Conservation (phyloP, 2,797 vertebrate species). For the Mormyrops boulengeri region DNA sequence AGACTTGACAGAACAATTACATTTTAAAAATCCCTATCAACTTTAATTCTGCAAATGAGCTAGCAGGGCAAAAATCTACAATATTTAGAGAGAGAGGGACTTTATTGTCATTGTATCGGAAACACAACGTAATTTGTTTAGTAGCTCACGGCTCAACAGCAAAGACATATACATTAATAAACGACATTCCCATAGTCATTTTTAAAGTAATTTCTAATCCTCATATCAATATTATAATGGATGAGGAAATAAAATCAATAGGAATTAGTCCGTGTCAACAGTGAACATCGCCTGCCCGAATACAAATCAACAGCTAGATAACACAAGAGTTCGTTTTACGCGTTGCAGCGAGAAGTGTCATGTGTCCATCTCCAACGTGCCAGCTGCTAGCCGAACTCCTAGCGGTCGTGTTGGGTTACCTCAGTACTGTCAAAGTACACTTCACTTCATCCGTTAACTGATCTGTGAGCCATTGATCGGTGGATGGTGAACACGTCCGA, state of each 20-base stretch:
- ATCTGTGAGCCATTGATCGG: background rate
- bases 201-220: background rate
- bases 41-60: background rate
- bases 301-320: slow-evolving; percentile 1
- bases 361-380: background rate
- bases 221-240: background rate
- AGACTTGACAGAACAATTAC: background rate
- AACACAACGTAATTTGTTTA: no score
- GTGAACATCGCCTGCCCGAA: background rate
- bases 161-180: no score
- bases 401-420: background rate
- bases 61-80: background rate
- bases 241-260: background rate
- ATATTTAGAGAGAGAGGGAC: background rate
- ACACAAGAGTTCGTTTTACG: slow-evolving; percentile 10
- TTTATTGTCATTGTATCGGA: no score
- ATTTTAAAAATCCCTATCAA: background rate
- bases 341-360: background rate
- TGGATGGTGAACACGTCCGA: slow-evolving; percentile 1
- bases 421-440: slow-evolving; percentile 5
- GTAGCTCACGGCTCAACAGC: no score
- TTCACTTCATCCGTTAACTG: background rate
- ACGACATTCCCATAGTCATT: no score
- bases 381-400: background rate
- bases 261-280: background rate